Conservation (phyloP, 2,888 invertebrate genomes). For the Callyntrura guangdongensis region DNA sequence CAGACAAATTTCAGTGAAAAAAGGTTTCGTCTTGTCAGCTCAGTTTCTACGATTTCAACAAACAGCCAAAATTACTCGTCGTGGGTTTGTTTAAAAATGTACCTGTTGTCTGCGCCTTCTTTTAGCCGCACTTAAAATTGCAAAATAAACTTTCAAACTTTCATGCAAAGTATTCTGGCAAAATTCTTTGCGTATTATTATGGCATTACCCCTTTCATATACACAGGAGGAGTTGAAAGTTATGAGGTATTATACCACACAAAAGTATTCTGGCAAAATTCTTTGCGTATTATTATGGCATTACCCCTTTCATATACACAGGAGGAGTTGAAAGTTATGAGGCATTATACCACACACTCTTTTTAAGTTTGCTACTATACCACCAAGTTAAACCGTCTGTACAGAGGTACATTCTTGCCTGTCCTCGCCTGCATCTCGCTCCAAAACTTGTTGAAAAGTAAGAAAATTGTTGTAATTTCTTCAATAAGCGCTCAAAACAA, state of each 20-base stretch:
- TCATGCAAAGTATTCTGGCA: neutral
- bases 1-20: slow-evolving; percentile 1
- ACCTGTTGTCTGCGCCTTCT: slow-evolving; percentile 41
- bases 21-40: neutral
- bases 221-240: too few species aligned
- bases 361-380: too few species aligned
- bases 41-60: neutral
- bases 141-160: neutral
- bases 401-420: neutral
- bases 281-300: too few species aligned
- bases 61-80: neutral
- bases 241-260: too few species aligned
- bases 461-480: slow-evolving; percentile 53
- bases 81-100: neutral
- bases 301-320: too few species aligned
- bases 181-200: neutral
- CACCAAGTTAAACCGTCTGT: too few species aligned
- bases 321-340: too few species aligned
- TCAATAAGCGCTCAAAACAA: slow-evolving; percentile 54
- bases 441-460: slow-evolving; percentile 54
- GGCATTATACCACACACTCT: too few species aligned
- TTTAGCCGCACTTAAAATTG: neutral
- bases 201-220: too few species aligned
- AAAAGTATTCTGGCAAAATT: slow-evolving; percentile 1
- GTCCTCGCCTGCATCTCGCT: slow-evolving; percentile 30